phyloP scores from a whole-genome alignment of 1,140 invertebrate species.

The Platyscapa corneri region DNA sequence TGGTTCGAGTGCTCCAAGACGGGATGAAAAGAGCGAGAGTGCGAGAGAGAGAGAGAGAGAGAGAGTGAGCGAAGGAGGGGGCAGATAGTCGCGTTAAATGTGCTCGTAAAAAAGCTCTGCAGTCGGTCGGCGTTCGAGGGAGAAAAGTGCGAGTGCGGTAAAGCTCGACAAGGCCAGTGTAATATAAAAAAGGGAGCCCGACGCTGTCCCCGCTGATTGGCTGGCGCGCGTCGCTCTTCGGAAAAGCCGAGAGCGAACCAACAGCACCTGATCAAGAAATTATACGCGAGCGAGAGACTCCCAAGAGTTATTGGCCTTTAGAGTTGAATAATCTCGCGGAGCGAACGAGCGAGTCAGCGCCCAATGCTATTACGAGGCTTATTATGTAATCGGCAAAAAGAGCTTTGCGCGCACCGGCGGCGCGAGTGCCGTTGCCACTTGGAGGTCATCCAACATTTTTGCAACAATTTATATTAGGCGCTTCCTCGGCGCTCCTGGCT shows the following conservation, averaged over 20 bases:
- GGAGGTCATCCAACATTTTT: constrained; percentile 33
- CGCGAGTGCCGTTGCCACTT: not conserved
- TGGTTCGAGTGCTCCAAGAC: not conserved
- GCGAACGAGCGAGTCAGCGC: not conserved
- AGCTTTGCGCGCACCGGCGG: not conserved
- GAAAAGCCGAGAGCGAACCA: not conserved
- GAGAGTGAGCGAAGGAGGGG: not conserved
- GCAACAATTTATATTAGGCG: constrained; percentile 17
- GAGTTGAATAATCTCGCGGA: constrained; percentile 37
- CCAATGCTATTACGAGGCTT: constrained; percentile 16
- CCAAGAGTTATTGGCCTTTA: constrained; percentile 33
- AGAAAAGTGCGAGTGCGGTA: not conserved
- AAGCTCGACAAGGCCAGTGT: not conserved
- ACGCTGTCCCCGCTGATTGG: constrained; percentile 7
- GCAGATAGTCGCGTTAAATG: constrained; percentile 5
- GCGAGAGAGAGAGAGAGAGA: not conserved
- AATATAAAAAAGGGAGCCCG: constrained; percentile 10
- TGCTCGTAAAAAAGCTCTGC: constrained; percentile 22
- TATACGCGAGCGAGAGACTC: not conserved
- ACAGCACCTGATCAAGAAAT: constrained; percentile 37
- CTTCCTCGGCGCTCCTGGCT: not conserved
- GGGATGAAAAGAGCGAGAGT: not conserved
- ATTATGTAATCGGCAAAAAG: constrained; percentile 26
- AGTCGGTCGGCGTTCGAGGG: not conserved
- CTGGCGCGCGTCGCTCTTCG: not conserved